Percentiles rank a stretch among this genome's conserved stretches.
phyloP scores from a whole-genome alignment of 2,888 invertebrate genomes.

The Drosophila infuscata region DNA sequence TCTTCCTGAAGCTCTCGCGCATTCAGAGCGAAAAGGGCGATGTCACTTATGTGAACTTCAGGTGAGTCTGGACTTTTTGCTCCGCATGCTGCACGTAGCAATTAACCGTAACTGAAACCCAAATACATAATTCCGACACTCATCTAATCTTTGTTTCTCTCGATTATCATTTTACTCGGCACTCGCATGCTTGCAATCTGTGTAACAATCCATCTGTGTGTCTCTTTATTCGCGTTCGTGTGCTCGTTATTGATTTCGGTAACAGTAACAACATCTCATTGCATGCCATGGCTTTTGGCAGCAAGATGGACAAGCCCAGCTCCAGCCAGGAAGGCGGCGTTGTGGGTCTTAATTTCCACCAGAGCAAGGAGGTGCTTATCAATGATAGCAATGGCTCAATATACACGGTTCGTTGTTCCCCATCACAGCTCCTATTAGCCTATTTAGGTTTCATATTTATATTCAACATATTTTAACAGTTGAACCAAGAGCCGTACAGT shows the following conservation, averaged over 20 bases:
- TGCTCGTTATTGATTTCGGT: slow-evolving; percentile 46
- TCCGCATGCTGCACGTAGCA: slow-evolving; percentile 45
- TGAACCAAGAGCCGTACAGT: slow-evolving; percentile 83
- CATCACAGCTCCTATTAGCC: neutral
- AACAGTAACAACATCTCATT: slow-evolving; percentile 91
- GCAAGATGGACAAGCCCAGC: slow-evolving; percentile 92
- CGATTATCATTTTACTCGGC: slow-evolving; percentile 44
- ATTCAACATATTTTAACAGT: slow-evolving; percentile 50
- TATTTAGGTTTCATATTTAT: neutral
- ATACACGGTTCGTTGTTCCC: slow-evolving; percentile 82
- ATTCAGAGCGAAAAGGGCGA: slow-evolving; percentile 90
- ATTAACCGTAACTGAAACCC: slow-evolving; percentile 25
- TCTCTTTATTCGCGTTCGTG: slow-evolving; percentile 46
- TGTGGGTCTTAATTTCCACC: slow-evolving; percentile 94
- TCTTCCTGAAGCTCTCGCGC: slow-evolving; percentile 95
- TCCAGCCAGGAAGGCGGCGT: slow-evolving; percentile 95
- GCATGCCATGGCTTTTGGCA: slow-evolving; percentile 92
- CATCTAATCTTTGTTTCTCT: slow-evolving; percentile 46
- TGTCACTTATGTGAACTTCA: slow-evolving; percentile 84
- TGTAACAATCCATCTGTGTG: slow-evolving; percentile 61
- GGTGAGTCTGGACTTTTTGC: slow-evolving; percentile 70
- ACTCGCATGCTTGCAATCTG: slow-evolving; percentile 74
- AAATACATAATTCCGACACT: slow-evolving; percentile 1
- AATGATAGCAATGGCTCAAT: slow-evolving; percentile 89
- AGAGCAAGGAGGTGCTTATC: slow-evolving; percentile 94